Evolutionary conservation across 2,888 invertebrate species (phyloP).

Genomic region (Callosobruchus maculatus): DNA sequence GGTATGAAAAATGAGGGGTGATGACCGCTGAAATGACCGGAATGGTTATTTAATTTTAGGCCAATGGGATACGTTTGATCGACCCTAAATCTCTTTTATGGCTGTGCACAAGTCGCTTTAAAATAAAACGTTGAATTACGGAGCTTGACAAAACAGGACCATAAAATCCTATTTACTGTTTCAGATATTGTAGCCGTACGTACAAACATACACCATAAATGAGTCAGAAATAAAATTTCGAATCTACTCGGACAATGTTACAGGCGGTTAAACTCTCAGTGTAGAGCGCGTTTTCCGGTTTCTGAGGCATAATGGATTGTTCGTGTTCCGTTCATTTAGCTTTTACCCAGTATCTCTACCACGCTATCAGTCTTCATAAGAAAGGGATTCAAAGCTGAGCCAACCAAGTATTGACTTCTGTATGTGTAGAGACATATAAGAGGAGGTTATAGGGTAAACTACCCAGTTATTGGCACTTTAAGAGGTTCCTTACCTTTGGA

Average conservation of each 20-base stretch:
- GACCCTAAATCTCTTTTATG: constrained; percentile 28
- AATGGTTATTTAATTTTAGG: constrained; percentile 36
- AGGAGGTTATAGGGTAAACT: no score
- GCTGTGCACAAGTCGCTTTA: constrained; percentile 28
- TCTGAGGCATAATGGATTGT: background rate
- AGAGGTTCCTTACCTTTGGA: no score
- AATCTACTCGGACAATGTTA: background rate
- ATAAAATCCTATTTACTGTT: constrained; percentile 34
- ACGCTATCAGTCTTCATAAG: background rate
- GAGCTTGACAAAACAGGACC: constrained; percentile 32
- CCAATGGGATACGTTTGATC: constrained; percentile 32
- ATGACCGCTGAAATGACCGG: constrained; percentile 33
- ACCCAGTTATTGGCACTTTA: no score
- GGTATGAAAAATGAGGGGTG: constrained; percentile 23
- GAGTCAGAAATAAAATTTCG: background rate
- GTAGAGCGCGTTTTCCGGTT: background rate
- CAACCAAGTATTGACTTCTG: no score
- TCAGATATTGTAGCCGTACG: constrained; percentile 29
- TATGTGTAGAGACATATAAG: no score
- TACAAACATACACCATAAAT: constrained; percentile 8
- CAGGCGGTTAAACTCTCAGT: background rate
- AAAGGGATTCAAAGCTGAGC: no score
- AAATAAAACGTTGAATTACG: constrained; percentile 32
- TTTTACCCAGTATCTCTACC: background rate
- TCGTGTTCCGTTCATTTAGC: background rate